These are phyloP conservation scores for Grammomys surdaster DNA, from an alignment of 2,113 vertebrate species.

Conservation along the genomic window DNA sequence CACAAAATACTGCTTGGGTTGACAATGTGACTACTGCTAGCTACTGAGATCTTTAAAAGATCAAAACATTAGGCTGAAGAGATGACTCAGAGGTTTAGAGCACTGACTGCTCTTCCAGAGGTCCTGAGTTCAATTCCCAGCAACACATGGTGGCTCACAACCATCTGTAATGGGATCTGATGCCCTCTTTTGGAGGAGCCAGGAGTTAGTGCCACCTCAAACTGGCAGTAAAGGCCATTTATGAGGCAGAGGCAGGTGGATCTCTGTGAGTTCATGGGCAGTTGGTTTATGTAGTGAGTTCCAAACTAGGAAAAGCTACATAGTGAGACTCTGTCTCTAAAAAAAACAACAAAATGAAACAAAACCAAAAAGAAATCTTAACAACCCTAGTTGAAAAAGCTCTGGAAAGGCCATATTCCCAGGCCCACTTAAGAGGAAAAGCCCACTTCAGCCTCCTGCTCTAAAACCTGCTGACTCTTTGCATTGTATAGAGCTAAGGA, in stretches of 20 bases:
- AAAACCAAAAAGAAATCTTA: neutral
- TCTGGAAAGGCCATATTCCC: neutral
- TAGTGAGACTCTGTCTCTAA: constrained; percentile 8
- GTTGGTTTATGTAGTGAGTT: neutral
- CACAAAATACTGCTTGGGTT: neutral
- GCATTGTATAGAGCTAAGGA: neutral
- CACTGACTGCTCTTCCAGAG: too few relatives aligned
- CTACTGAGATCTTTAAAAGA: neutral
- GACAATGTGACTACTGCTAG: neutral
- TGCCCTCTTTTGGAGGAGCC: neutral
- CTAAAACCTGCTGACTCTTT: neutral
- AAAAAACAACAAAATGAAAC: neutral
- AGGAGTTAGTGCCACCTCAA: neutral
- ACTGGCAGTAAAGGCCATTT: neutral
- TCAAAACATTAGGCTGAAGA: neutral
- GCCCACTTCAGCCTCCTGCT: neutral
- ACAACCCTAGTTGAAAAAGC: neutral
- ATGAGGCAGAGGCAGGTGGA: neutral
- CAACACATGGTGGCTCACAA: too few relatives aligned
- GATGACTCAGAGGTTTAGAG: too few relatives aligned
- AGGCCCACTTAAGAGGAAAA: neutral
- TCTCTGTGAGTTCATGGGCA: neutral
- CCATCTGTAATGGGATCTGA: too few relatives aligned
- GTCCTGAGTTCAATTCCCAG: too few relatives aligned
- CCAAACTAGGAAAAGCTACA: neutral